Percentiles rank a stretch among this genome's conserved stretches.
These are phyloP conservation scores for Digitonthophagus gazella DNA, from an alignment of 2,888 invertebrate genomes.

Conservation along the genomic window DNA sequence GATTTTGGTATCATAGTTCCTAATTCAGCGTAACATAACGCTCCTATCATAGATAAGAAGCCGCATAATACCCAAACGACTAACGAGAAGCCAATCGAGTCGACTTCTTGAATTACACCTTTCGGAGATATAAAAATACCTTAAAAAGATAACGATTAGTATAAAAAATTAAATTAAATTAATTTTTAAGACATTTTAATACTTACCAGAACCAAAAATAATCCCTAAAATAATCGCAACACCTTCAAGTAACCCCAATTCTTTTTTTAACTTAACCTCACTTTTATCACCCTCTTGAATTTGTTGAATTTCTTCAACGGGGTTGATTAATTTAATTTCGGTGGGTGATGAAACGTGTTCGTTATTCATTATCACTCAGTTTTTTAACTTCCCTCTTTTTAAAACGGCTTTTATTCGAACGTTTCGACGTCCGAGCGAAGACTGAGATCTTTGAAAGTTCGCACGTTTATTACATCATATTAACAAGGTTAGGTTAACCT, in stretches of 20 bases:
- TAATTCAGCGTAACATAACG: slow-evolving; percentile 95
- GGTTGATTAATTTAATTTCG: not conserved
- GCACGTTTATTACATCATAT: not conserved
- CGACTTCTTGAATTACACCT: slow-evolving; percentile 87
- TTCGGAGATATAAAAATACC: slow-evolving; percentile 96
- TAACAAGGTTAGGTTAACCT: not conserved
- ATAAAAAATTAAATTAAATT: slow-evolving; percentile 10
- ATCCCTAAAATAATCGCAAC: slow-evolving; percentile 92
- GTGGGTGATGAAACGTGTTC: slow-evolving; percentile 7
- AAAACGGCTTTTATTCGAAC: too few species aligned
- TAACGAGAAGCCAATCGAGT: slow-evolving; percentile 85
- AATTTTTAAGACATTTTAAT: not conserved
- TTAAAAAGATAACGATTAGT: slow-evolving; percentile 26
- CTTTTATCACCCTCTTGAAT: slow-evolving; percentile 42
- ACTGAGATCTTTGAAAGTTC: not conserved
- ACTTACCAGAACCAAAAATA: slow-evolving; percentile 83
- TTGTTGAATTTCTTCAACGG: not conserved
- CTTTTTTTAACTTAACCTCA: slow-evolving; percentile 80
- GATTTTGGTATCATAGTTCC: slow-evolving; percentile 86
- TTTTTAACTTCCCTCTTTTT: not conserved
- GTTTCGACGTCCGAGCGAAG: not conserved
- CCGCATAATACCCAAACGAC: slow-evolving; percentile 89
- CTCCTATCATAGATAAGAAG: slow-evolving; percentile 86
- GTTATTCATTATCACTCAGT: not conserved
- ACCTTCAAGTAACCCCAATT: slow-evolving; percentile 86